phyloP scores from a whole-genome alignment of 2,113 vertebrate species.

The Rhizomys pruinosus region DNA sequence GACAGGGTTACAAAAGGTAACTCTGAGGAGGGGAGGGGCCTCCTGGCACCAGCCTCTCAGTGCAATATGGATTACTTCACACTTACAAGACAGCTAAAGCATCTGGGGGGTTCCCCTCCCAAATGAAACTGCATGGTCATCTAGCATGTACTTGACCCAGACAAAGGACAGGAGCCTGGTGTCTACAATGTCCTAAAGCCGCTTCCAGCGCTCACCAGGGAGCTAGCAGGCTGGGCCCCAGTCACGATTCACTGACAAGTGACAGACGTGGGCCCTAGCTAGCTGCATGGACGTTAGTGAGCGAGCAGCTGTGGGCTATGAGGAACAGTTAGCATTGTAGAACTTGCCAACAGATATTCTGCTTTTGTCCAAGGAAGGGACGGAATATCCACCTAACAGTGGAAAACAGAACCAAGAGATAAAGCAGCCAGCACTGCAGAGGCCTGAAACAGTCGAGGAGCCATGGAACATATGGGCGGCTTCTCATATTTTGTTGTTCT shows the following conservation, averaged over 20 bases:
- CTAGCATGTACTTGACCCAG: neutral
- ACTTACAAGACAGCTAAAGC: too few species aligned
- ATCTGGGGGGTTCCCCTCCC: neutral
- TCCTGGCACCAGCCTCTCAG: neutral
- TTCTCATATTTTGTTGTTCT: conserved; percentile 4
- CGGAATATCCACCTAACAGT: neutral
- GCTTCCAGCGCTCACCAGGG: neutral
- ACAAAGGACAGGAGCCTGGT: neutral
- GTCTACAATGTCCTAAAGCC: neutral
- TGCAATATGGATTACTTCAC: too few species aligned
- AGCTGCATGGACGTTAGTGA: neutral
- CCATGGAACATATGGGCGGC: neutral
- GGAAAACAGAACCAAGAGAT: neutral
- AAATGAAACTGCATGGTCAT: neutral
- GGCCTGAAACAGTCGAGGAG: neutral
- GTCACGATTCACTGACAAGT: neutral
- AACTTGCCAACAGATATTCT: neutral
- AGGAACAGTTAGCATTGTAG: neutral
- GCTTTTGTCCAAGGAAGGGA: neutral
- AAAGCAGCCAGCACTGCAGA: neutral
- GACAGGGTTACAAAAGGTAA: neutral
- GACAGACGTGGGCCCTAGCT: accelerated
- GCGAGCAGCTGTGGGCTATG: neutral
- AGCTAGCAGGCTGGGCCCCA: neutral
- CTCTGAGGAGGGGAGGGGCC: neutral